Percentiles rank a stretch among this genome's conserved stretches.
Evolutionary conservation across 2,888 invertebrate species (phyloP).

Genomic region (Eupithecia vulgata): DNA sequence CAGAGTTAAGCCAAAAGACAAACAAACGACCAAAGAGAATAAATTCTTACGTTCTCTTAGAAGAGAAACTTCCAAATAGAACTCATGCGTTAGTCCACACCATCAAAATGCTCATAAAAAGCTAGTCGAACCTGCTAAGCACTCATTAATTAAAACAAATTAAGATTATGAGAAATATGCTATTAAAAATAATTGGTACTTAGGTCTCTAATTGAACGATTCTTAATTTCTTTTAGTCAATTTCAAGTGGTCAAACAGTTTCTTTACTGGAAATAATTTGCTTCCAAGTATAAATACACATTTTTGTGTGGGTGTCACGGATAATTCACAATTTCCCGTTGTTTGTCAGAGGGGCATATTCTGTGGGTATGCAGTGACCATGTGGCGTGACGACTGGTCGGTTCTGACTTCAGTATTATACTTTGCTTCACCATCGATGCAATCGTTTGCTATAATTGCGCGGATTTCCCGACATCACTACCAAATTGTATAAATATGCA

Average conservation of each 20-base stretch:
- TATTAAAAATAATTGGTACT: conserved; percentile 41
- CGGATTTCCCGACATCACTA: conserved; percentile 28
- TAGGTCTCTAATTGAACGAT: conserved; percentile 39
- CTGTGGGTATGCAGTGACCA: conserved; percentile 55
- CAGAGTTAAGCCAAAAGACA: neutral
- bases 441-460: conserved; percentile 15
- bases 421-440: conserved; percentile 20
- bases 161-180: conserved; percentile 25
- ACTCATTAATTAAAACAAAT: neutral
- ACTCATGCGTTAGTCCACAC: neutral
- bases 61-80: neutral
- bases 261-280: neutral
- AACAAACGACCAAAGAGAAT: neutral
- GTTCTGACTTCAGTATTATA: conserved; percentile 35
- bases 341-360: conserved; percentile 65
- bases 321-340: conserved; percentile 81
- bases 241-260: neutral
- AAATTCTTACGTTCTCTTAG: neutral
- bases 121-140: neutral
- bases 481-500: conserved; percentile 10
- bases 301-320: conserved; percentile 66
- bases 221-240: conserved; percentile 33
- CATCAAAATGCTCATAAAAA: neutral
- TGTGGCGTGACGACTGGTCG: conserved; percentile 59
- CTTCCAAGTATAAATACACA: neutral